Conservation (phyloP, 2,888 invertebrate species). For the Octonoba sinensis region DNA sequence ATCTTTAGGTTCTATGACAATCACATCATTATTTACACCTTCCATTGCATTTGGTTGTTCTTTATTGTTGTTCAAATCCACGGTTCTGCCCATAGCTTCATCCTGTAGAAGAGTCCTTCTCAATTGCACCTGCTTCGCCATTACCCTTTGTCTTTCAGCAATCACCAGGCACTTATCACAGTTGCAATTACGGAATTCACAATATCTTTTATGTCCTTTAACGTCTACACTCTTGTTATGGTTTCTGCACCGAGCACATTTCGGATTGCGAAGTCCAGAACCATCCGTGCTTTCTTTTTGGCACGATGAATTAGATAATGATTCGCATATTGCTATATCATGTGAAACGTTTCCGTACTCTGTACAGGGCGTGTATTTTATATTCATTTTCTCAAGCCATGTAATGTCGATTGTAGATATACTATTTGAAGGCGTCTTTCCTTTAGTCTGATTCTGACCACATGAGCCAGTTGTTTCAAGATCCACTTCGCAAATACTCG, state of each 20-base stretch:
- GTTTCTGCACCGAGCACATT: constrained; percentile 57
- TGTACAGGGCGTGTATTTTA: constrained; percentile 25
- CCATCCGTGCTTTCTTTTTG: background rate
- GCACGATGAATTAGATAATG: background rate
- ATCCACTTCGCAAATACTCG: background rate
- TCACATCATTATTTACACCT: background rate
- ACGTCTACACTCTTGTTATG: constrained; percentile 47
- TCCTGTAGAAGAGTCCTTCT: constrained; percentile 2
- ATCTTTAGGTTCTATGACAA: background rate
- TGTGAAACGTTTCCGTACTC: background rate
- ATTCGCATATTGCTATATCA: background rate
- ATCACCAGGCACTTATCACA: constrained; percentile 10
- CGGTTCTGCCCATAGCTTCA: background rate
- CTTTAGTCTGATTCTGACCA: background rate
- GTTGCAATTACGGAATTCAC: constrained; percentile 10
- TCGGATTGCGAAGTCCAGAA: constrained; percentile 37
- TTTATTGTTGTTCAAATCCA: background rate
- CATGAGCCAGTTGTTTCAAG: background rate
- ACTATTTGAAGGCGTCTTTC: background rate
- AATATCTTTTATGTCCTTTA: constrained; percentile 53
- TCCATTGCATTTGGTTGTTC: background rate
- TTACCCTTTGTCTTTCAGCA: constrained; percentile 3
- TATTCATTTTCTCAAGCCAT: constrained; percentile 54
- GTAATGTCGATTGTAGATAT: constrained; percentile 18
- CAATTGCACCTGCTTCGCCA: constrained; percentile 11